Evolutionary conservation across 1,140 invertebrate genomes (phyloP), one percentile per base, ranked within the genome.

Genomic region (Octopus sinensis): DNA sequence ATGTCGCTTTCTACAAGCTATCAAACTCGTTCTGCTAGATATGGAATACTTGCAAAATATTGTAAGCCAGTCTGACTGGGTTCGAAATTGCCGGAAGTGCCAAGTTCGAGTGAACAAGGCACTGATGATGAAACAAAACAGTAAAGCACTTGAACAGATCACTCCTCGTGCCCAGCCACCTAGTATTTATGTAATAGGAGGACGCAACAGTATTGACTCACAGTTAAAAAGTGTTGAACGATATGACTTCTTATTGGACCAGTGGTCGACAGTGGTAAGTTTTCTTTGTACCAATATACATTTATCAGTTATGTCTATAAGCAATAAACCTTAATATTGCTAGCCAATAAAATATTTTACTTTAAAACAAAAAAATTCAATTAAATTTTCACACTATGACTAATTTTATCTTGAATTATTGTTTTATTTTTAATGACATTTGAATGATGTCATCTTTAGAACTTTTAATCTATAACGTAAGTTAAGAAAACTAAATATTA

Each of bases 101-200:
- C 89, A 90, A 84, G 84, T 86, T 76, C 81, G 89, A n/a, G 88
- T 90, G n/a, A 87, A 87, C 81, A 87, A 87, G 53, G 88, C 88
- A 4, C 88, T 89, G 56, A 81, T 85, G 10, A 87, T 84, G 5
- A 86, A 88, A 78, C 85, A 87, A 75, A 87, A 90, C 82, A 83
- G 82, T 43, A 84, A 76, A 12, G 84, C 85, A 13, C 80, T 89
- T 80, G 85, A 87, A 53, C 75, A 84, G 78, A 80, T 88, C 12
- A 84, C 84, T 3, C 86, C 87, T 1, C 85, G 91, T 75, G 87
- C 87, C 3, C 87, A 89, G 82, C 88, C 89, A 4, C 88, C 96
- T 87, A 94, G 88, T 82, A 88, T 90, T 43, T 90, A 89, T 84
- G 89, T 90, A 6, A 84, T 90, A 12, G 89, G 89, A n/a, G 89